phyloP scores from a whole-genome alignment of 2,797 vertebrate genomes.

The Mormyrops attenuatus region DNA sequence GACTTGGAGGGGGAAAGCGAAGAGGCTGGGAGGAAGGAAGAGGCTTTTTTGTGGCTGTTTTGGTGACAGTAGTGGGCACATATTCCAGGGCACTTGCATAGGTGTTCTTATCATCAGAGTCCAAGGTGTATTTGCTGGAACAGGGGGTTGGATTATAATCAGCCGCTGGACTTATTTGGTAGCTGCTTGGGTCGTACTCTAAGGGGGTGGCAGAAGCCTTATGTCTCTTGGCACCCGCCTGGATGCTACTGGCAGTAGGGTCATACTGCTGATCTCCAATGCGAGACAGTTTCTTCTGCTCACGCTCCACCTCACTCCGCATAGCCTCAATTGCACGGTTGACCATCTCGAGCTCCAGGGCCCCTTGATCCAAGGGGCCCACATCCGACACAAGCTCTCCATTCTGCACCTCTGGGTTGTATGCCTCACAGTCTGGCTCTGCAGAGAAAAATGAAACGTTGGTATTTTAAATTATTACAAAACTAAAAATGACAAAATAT shows the following conservation, averaged over 20 bases:
- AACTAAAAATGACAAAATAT: not conserved
- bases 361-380: slow-evolving; percentile 59
- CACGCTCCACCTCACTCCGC: slow-evolving; percentile 81
- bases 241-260: slow-evolving; percentile 49
- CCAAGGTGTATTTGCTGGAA: slow-evolving; percentile 83
- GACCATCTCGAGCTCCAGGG: slow-evolving; percentile 82
- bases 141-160: slow-evolving; percentile 83
- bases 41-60: slow-evolving; percentile 59
- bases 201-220: slow-evolving; percentile 50
- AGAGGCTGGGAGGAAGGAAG: slow-evolving; percentile 31
- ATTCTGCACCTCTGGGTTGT: slow-evolving; percentile 79
- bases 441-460: slow-evolving; percentile 16
- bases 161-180: slow-evolving; percentile 54
- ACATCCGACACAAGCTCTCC: slow-evolving; percentile 46
- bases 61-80: slow-evolving; percentile 71
- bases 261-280: slow-evolving; percentile 71
- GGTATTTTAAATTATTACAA: not conserved
- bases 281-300: slow-evolving; percentile 76
- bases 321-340: slow-evolving; percentile 90
- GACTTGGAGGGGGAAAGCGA: slow-evolving; percentile 41
- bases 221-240: slow-evolving; percentile 59
- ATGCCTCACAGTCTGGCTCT: slow-evolving; percentile 89
- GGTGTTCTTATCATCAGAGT: slow-evolving; percentile 52
- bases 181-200: slow-evolving; percentile 75
- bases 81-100: slow-evolving; percentile 77